These are phyloP conservation scores for Lathamus discolor DNA, from an alignment of 2,113 vertebrate species.

Conservation along the genomic window DNA sequence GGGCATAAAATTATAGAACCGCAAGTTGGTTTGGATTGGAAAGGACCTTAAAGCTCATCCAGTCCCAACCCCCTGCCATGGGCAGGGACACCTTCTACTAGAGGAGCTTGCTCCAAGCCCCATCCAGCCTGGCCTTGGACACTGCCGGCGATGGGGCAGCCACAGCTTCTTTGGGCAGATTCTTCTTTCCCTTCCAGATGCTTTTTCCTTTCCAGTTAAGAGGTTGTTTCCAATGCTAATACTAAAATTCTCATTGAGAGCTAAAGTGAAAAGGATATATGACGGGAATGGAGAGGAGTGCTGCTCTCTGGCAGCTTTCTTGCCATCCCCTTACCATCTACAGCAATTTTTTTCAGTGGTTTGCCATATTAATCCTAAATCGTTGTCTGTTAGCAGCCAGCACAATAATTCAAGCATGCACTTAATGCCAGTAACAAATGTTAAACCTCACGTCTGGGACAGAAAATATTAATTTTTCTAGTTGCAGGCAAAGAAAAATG, in stretches of 20 bases:
- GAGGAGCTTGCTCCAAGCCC: background rate
- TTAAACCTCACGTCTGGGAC: background rate
- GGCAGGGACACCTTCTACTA: background rate
- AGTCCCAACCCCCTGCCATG: background rate
- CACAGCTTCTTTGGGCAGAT: background rate
- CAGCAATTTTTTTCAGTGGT: background rate
- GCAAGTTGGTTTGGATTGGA: background rate
- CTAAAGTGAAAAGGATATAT: background rate
- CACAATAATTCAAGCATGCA: background rate
- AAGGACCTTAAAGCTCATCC: background rate
- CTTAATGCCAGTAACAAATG: background rate
- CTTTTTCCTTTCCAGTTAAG: background rate
- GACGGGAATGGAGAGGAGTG: background rate
- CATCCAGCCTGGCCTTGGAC: background rate
- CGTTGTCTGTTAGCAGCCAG: background rate
- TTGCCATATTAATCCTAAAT: conserved; percentile 2
- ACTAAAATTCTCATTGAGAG: background rate
- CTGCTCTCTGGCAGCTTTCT: background rate
- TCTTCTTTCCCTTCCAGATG: background rate
- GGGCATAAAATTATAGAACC: background rate
- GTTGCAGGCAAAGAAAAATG: background rate
- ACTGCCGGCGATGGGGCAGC: background rate
- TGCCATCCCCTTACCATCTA: background rate
- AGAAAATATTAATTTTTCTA: background rate
- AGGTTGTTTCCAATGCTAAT: background rate